phyloP scores from a whole-genome alignment of 2,113 vertebrate species.

The Campylorhamphus procurvoides region DNA sequence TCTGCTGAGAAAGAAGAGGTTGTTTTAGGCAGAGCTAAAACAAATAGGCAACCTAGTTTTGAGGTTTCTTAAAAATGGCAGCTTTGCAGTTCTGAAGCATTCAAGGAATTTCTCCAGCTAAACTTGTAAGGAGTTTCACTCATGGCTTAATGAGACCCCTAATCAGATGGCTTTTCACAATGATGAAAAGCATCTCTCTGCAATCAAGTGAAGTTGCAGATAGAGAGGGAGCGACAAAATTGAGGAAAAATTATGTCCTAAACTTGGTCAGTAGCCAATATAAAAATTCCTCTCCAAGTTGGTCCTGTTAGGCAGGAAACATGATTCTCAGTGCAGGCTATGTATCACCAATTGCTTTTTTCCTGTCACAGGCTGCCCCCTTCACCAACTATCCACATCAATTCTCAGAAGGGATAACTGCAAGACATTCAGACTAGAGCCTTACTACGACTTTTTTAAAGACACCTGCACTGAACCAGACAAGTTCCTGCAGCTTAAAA shows the following conservation, averaged over 20 bases:
- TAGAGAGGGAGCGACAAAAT: not conserved
- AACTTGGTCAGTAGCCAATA: slow-evolving; percentile 34
- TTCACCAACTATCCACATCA: not conserved
- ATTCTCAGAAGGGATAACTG: not conserved
- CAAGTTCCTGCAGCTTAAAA: not conserved
- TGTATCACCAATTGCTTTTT: not conserved
- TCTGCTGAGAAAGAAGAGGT: not conserved
- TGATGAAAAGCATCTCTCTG: slow-evolving; percentile 51
- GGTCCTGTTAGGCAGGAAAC: not conserved
- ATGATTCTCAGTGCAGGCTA: not conserved
- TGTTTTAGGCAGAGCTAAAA: slow-evolving; percentile 37
- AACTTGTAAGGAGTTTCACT: slow-evolving; percentile 28
- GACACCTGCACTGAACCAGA: not conserved
- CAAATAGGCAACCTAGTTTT: not conserved
- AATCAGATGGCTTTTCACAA: slow-evolving; percentile 70
- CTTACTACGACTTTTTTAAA: not conserved
- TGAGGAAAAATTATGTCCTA: not conserved
- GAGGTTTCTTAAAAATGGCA: slow-evolving; percentile 31
- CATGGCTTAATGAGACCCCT: slow-evolving; percentile 54
- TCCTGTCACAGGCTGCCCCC: not conserved
- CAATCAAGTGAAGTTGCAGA: slow-evolving; percentile 65
- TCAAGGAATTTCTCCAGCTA: slow-evolving; percentile 59
- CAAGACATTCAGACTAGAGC: not conserved
- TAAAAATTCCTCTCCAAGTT: slow-evolving; percentile 9
- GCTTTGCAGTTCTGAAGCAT: slow-evolving; percentile 51